phyloP scores from a whole-genome alignment of 2,797 vertebrate species.

The Periparus ater region DNA sequence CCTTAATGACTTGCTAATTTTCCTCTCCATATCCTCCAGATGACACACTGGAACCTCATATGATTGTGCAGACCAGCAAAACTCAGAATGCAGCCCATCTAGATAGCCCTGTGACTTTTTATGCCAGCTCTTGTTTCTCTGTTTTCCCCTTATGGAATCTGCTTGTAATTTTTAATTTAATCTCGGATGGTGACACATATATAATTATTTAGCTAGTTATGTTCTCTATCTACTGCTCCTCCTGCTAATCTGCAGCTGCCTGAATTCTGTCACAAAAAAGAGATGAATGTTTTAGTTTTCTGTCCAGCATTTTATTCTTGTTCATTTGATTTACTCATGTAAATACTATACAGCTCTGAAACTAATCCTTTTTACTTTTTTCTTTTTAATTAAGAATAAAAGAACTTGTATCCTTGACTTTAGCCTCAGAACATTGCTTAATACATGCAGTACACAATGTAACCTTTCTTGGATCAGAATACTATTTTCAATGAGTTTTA shows the following conservation, averaged over 20 bases:
- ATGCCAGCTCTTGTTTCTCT: slow-evolving; percentile 5
- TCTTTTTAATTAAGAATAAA: slow-evolving; percentile 4
- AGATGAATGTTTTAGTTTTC: background rate
- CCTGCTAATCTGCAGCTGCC: background rate
- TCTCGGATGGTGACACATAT: background rate
- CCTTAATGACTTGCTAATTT: slow-evolving; percentile 78
- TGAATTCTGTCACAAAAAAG: background rate
- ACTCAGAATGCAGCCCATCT: background rate
- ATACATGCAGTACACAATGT: background rate
- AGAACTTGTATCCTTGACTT: background rate
- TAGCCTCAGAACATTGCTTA: slow-evolving; percentile 4
- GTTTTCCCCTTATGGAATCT: background rate
- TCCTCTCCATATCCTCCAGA: slow-evolving; percentile 53
- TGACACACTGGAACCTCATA: slow-evolving; percentile 42
- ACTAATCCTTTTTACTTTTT: background rate
- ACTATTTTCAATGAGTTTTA: slow-evolving; percentile 4
- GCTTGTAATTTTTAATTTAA: background rate
- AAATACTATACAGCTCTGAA: background rate
- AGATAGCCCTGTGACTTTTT: background rate
- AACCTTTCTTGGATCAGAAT: slow-evolving; percentile 50
- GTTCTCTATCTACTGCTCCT: background rate
- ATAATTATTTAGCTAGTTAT: background rate
- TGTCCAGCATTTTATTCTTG: background rate
- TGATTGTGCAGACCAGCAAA: background rate
- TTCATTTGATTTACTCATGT: background rate